phyloP scores from a whole-genome alignment of 2,797 vertebrate species.

The Mycteria americana region DNA sequence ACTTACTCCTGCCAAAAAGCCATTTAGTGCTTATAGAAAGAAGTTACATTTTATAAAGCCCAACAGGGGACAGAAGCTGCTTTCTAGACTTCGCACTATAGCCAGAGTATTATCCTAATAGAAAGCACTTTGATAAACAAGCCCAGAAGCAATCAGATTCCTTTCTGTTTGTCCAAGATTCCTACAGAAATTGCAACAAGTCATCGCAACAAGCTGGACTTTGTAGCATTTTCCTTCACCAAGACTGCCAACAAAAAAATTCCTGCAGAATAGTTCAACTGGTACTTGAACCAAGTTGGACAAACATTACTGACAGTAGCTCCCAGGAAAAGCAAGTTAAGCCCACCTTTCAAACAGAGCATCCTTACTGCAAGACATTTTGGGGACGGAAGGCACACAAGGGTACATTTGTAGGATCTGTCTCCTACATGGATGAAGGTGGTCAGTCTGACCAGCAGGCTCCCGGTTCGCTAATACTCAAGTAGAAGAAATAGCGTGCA shows the following conservation, averaged over 20 bases:
- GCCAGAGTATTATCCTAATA: not conserved
- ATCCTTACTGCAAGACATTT: not conserved
- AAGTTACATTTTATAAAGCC: not conserved
- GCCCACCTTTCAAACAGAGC: not conserved
- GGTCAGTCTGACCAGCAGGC: not conserved
- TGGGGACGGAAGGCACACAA: not conserved
- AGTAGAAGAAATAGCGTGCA: not conserved
- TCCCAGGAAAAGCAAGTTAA: not conserved
- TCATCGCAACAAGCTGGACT: not conserved
- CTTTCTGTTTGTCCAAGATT: not conserved
- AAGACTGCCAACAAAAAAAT: not conserved
- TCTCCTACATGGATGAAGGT: not conserved
- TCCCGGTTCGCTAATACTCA: accelerated
- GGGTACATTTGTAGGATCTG: not conserved
- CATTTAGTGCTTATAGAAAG: not conserved
- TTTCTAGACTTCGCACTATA: not conserved
- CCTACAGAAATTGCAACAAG: not conserved
- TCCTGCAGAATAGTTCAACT: not conserved
- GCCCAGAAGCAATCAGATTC: not conserved
- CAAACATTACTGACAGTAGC: not conserved
- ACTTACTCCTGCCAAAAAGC: not conserved
- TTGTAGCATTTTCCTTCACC: accelerated
- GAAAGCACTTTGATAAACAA: not conserved
- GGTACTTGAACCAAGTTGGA: not conserved
- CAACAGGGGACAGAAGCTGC: not conserved